Conservation (phyloP, 2,888 invertebrate species). For the Parnassius apollo region DNA sequence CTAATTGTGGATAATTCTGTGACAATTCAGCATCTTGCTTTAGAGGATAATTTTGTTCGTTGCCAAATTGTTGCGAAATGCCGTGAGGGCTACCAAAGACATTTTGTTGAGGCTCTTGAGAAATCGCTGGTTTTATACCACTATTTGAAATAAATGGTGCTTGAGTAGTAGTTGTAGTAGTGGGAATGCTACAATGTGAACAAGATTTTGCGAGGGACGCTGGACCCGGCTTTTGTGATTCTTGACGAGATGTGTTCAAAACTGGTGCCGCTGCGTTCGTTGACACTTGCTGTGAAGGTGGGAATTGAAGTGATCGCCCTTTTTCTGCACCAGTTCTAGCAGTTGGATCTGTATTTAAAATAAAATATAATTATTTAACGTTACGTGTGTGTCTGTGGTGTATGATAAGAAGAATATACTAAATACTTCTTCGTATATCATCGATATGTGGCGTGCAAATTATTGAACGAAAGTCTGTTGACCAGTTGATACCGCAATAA, state of each 20-base stretch:
- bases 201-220: constrained; percentile 74
- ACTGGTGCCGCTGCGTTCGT: constrained; percentile 23
- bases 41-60: constrained; percentile 28
- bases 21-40: constrained; percentile 23
- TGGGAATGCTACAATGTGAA: constrained; percentile 81
- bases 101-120: constrained; percentile 21
- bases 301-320: constrained; percentile 55
- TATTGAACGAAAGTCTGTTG: too few relatives aligned
- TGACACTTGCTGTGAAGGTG: constrained; percentile 41
- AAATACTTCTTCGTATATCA: too few relatives aligned
- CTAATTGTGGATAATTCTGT: constrained; percentile 21
- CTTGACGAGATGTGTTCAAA: constrained; percentile 26
- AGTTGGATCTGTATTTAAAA: constrained; percentile 45
- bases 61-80: constrained; percentile 4
- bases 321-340: constrained; percentile 42
- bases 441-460: too few relatives aligned
- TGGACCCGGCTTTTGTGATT: constrained; percentile 36
- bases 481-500: too few relatives aligned
- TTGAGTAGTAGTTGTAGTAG: constrained; percentile 44
- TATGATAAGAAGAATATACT: too few relatives aligned
- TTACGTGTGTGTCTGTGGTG: too few relatives aligned
- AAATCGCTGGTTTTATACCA: constrained; percentile 23
- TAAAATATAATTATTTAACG: background rate
- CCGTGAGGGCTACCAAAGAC: constrained; percentile 1
- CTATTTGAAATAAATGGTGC: constrained; percentile 6